Evolutionary conservation across 2,113 vertebrate species (phyloP).

Genomic region (Burhinus bistriatus): DNA sequence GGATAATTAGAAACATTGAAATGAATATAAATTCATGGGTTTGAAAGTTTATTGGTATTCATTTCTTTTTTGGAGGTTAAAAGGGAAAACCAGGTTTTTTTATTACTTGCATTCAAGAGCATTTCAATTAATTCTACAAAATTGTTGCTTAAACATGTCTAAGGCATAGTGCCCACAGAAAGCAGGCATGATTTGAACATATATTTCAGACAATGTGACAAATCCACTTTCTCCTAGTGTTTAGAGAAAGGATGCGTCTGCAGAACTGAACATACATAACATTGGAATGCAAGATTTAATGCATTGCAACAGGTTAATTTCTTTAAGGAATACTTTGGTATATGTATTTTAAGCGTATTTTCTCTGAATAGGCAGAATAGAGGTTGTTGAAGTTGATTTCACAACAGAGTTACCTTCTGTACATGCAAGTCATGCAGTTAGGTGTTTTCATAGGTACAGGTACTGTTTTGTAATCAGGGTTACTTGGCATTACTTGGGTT

Average conservation of each 20-base stretch:
- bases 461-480: not conserved
- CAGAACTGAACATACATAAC: not conserved
- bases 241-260: not conserved
- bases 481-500: fast-evolving
- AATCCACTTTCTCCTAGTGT: not conserved
- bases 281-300: not conserved
- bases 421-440: not conserved
- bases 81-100: not conserved
- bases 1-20: not conserved
- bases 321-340: not conserved
- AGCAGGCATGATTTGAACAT: not conserved
- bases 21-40: not conserved
- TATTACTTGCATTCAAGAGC: not conserved
- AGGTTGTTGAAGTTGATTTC: not conserved
- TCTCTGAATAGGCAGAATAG: not conserved
- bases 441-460: not conserved
- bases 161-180: not conserved
- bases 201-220: not conserved
- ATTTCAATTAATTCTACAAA: not conserved
- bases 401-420: not conserved
- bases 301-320: not conserved
- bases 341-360: not conserved
- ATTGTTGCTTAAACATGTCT: not conserved
- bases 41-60: not conserved
- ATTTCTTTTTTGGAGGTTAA: not conserved